Conservation (phyloP, 2,113 vertebrate species). For the Phaethornis superciliosus region DNA sequence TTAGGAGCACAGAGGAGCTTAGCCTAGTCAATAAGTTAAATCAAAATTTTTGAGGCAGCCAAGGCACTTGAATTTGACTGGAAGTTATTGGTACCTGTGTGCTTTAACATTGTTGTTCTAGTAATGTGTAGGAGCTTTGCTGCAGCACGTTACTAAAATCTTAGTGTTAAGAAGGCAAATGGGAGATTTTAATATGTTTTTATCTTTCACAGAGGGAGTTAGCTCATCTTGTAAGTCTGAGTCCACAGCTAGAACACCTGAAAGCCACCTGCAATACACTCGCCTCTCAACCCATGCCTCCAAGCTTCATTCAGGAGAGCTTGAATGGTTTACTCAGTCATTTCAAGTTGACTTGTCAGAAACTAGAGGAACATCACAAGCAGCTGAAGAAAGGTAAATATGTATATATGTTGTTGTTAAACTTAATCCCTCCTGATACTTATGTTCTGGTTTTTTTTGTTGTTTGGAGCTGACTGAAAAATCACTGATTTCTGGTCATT, state of each 20-base stretch:
- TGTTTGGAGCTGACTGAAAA: background rate
- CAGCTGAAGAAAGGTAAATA: slow-evolving; percentile 78
- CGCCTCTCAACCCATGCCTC: slow-evolving; percentile 31
- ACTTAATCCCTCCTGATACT: background rate
- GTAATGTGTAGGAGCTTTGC: background rate
- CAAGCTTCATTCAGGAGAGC: slow-evolving; percentile 78
- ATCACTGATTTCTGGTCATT: background rate
- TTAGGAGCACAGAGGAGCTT: background rate
- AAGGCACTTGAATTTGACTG: background rate
- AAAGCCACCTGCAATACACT: slow-evolving; percentile 71
- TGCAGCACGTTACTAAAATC: background rate
- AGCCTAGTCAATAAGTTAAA: background rate
- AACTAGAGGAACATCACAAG: slow-evolving; percentile 73
- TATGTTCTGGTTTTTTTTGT: background rate
- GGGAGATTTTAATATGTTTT: background rate
- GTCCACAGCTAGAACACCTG: slow-evolving; percentile 72
- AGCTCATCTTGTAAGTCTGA: slow-evolving; percentile 70
- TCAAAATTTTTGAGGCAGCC: background rate
- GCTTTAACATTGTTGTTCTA: background rate
- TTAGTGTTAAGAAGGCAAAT: background rate
- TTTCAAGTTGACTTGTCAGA: slow-evolving; percentile 74
- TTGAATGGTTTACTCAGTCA: slow-evolving; percentile 67
- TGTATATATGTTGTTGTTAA: background rate
- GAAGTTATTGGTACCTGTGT: background rate
- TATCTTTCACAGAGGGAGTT: slow-evolving; percentile 72